phyloP scores from a whole-genome alignment of 2,888 invertebrate species.

The Eudemis profundana region DNA sequence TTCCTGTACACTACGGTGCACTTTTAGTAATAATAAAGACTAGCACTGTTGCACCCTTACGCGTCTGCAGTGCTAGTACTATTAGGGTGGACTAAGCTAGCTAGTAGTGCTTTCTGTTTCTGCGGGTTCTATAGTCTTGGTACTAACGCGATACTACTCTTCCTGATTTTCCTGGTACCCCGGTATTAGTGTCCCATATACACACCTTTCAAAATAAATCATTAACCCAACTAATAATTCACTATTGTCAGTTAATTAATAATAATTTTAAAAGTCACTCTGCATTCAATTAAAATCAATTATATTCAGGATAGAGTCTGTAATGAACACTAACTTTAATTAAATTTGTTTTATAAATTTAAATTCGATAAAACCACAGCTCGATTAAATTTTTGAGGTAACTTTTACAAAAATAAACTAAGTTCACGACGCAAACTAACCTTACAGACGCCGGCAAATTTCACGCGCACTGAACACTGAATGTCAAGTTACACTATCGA shows the following conservation, averaged over 20 bases:
- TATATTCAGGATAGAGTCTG: no score
- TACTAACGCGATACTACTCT: background rate
- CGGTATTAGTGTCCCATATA: no score
- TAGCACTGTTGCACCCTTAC: background rate
- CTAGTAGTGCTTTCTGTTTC: background rate
- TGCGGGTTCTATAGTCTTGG: background rate
- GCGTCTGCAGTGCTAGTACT: background rate
- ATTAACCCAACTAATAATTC: no score
- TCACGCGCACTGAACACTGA: slow-evolving; percentile 28
- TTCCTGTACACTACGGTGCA: background rate
- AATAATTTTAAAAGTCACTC: no score
- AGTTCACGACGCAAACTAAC: background rate
- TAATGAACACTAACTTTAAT: no score
- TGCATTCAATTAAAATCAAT: no score
- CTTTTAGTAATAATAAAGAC: no score
- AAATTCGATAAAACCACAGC: background rate
- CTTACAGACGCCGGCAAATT: background rate
- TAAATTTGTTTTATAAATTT: background rate
- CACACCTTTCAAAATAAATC: no score
- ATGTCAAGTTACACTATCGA: slow-evolving; percentile 28
- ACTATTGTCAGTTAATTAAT: no score
- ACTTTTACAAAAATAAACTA: slow-evolving; percentile 3
- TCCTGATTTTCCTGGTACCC: no score
- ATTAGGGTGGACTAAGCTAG: no score
- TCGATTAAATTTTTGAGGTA: slow-evolving; percentile 3